Base-by-base conservation (phyloP, 2,797 vertebrate genomes). In the Sebastes miniatus region DNA sequence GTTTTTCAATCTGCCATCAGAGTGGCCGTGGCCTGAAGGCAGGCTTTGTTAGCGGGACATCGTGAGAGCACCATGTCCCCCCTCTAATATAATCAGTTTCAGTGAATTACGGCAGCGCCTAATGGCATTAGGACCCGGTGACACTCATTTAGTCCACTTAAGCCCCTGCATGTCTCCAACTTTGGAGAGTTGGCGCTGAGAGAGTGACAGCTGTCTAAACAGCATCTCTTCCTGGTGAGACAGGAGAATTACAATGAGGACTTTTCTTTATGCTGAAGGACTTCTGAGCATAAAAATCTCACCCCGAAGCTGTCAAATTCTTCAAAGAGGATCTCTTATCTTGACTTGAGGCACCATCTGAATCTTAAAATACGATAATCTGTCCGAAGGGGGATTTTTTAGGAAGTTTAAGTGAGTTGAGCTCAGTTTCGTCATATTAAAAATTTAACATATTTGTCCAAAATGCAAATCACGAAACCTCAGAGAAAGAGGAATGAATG, bases 71-170 rank as follows among this genome's bases (percentile, higher is more conserved):
- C 82, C 90, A 82, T 88, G 91, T 93, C 91, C 88, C 92, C 85
- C 59, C 63, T 81, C 88, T 96, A 96, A 96, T 95, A 85, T 84
- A 95, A 96, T 96, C 93, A 95, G 85, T 92, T 89, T 93, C 90
- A 93, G 84, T 91, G 77, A 95, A 95, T 96, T 95, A 94, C 89
- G 80, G 84, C 76, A 79, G 85, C 24, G 64, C 84, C 87, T 95
- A 95, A 96, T 93, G 81, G 83, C 87, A 95, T 96, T 96, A 96
- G 85, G 91, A 95, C 91, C 95, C 93, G 95, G 91, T 96, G 96
- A 96, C 93, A 95, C 87, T 94, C 92, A 94, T 96, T 95, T 90
- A 92, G 91, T 77, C 86, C 81, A 87, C 79, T 95, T 92, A 93
- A 6, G 63, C 13, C 68, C 31, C 79, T 34, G 74, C 76, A 79